These are phyloP conservation scores for Drosophila neotestacea DNA, from an alignment of 2,888 invertebrate species.

Conservation along the genomic window DNA sequence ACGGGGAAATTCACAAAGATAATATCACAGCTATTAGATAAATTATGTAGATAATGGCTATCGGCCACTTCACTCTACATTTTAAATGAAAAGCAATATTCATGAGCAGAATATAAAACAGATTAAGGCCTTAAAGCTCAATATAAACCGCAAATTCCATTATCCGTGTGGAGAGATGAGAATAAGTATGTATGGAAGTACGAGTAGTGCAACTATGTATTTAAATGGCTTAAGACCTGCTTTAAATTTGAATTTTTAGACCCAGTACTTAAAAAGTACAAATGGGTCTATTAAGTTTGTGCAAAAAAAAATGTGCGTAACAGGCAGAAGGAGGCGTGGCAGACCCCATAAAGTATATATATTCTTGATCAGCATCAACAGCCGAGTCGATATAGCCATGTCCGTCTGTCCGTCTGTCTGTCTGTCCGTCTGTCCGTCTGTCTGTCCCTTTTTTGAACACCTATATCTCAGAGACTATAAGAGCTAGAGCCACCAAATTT, in stretches of 20 bases:
- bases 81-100: conserved; percentile 20
- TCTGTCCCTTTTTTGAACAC: too few species aligned
- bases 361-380: too few species aligned
- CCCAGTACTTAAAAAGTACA: too few species aligned
- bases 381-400: too few species aligned
- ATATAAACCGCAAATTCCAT: conserved; percentile 27
- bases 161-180: neutral
- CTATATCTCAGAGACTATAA: too few species aligned
- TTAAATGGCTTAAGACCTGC: conserved; percentile 26
- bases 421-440: too few species aligned
- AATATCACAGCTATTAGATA: conserved; percentile 50
- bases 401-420: too few species aligned
- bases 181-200: neutral
- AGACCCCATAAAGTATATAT: too few species aligned
- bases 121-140: conserved; percentile 15
- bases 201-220: conserved; percentile 28
- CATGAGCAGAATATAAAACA: conserved; percentile 7
- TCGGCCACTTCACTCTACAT: conserved; percentile 2
- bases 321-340: too few species aligned
- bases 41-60: conserved; percentile 54
- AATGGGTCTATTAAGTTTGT: too few species aligned
- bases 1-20: conserved; percentile 38
- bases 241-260: conserved; percentile 49
- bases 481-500: too few species aligned
- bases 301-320: too few species aligned